These are phyloP conservation scores for Ibidorhyncha struthersii DNA, from an alignment of 2,113 vertebrate species.

Conservation along the genomic window DNA sequence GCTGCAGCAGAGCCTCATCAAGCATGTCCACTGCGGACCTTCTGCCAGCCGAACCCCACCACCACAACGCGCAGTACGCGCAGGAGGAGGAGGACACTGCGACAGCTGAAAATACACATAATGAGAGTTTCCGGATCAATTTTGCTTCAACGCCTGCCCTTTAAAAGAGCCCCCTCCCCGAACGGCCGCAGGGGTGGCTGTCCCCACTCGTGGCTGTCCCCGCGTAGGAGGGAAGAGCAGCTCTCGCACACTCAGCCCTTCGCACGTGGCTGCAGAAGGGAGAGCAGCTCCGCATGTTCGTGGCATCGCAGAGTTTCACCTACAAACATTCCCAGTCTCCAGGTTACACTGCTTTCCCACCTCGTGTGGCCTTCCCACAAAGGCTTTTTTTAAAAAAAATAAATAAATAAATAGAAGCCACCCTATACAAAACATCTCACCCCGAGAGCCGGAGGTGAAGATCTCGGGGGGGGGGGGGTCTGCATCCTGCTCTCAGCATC, in stretches of 20 bases:
- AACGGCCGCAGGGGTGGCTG: not conserved
- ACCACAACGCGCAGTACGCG: not conserved
- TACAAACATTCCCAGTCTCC: not conserved
- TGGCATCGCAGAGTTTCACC: not conserved
- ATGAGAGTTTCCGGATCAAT: accelerated
- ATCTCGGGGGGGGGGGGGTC: not conserved
- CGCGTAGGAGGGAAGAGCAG: not conserved
- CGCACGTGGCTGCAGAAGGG: not conserved
- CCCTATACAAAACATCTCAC: not conserved
- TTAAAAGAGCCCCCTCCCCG: not conserved
- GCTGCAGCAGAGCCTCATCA: not conserved
- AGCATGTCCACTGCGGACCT: not conserved
- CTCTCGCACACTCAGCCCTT: not conserved
- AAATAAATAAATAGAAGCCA: too few relatives aligned
- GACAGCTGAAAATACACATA: accelerated
- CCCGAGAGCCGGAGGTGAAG: not conserved
- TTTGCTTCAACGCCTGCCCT: not conserved
- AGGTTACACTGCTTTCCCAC: not conserved
- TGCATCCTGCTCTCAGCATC: not conserved
- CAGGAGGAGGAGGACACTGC: not conserved
- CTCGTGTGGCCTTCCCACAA: accelerated
- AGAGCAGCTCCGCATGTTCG: not conserved
- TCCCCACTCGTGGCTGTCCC: not conserved
- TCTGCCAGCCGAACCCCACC: not conserved
- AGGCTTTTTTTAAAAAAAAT: not conserved